Base-by-base conservation (phyloP, 2,113 vertebrate species). In the Corvus cornix region DNA sequence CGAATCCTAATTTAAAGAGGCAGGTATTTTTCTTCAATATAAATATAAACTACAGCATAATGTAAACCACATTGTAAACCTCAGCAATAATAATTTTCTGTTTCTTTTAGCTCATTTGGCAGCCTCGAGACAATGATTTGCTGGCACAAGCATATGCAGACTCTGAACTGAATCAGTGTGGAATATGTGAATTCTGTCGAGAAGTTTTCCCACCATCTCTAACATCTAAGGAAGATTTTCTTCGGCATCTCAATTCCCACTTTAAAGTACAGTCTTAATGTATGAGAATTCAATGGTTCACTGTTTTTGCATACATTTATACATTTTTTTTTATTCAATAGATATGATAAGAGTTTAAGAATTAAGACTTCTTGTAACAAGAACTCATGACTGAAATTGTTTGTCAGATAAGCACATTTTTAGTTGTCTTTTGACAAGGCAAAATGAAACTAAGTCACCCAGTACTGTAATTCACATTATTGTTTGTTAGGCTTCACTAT, bases 181-280 rank as follows among this genome's bases (percentile, higher is more conserved):
- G 97, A 96, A 98, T 98, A 96, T 99, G 99, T 97, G 99, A 99
- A 97, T 99, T 99, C 98, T 99, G 99, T 98, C 96, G 98, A 58
- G 98, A 98, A 95, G 98, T 98, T 97, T 99, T 99, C 97, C 99
- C 99, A 97, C 98, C 97, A 97, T 98, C 98, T 89, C 95, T 95
- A 97, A 98, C 96, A 94, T 98, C 98, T 90, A 98, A 95, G 85
- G 97, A 95, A 83, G 98, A 98, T 95, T 99, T 99, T 98, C 98
- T 99, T 94, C 98, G 98, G 97, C 99, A 99, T 98, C 99, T 99
- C 96, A 99, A 99, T 98, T 99, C 98, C 95, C 99, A 99, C 98
- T 99, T 98, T 98, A 98, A 98, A 96, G 98, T 96, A 91, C 98
- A 98, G 93, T 98, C 98, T 93, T 98, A 98, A 97, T 92, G 97